A percentile compares a stretch with the other conserved stretches of the same genome.
These are phyloP conservation scores for Heliconius melpomene DNA, from an alignment of 1,140 invertebrate genomes.

Conservation along the genomic window DNA sequence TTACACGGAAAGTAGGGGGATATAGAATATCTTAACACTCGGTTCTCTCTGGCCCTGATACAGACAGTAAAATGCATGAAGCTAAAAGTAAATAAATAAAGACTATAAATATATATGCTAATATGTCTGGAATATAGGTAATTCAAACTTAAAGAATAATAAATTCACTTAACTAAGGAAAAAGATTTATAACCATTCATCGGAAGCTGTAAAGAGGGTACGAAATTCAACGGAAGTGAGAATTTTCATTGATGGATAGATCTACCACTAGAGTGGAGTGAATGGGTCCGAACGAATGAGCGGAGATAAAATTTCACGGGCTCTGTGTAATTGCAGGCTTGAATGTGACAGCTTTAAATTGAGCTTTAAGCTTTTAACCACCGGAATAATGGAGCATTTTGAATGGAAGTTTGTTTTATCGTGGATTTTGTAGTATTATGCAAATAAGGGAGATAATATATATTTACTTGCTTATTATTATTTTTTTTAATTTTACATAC, in stretches of 20 bases:
- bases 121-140: background rate
- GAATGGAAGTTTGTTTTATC: constrained; percentile 10
- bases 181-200: constrained; percentile 9
- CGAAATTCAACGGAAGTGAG: constrained; percentile 10
- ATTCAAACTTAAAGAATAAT: background rate
- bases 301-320: constrained; percentile 6
- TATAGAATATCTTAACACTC: background rate
- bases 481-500: too few species aligned
- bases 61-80: background rate
- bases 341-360: constrained; percentile 13
- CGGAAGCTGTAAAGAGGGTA: constrained; percentile 1
- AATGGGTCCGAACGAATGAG: constrained; percentile 17
- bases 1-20: too few species aligned
- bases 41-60: background rate
- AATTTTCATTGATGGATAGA: constrained; percentile 23
- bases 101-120: background rate
- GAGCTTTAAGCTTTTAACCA: constrained; percentile 13
- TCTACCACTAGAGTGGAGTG: constrained; percentile 6
- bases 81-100: background rate
- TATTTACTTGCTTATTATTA: too few species aligned
- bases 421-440: constrained; percentile 2
- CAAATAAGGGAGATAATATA: too few species aligned
- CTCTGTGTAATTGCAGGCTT: constrained; percentile 9
- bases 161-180: background rate
- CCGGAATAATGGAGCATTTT: constrained; percentile 4